These are phyloP conservation scores for Scylla paramamosain DNA, from an alignment of 1,140 invertebrate species.

Conservation along the genomic window DNA sequence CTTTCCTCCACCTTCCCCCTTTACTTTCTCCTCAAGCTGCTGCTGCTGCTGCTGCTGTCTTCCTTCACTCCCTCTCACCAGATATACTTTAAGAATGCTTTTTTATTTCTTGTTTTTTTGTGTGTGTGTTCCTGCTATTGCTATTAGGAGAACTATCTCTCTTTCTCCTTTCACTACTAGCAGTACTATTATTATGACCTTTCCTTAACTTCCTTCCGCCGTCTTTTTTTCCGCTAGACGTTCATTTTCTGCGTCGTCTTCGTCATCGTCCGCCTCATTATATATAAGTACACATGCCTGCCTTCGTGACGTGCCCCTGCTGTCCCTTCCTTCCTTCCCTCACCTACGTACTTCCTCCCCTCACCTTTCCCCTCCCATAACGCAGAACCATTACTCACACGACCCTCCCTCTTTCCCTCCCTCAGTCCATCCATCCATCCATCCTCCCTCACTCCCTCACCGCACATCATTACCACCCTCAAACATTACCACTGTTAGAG, in stretches of 20 bases:
- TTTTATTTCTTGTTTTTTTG: no score
- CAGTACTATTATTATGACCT: background rate
- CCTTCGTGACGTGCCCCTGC: background rate
- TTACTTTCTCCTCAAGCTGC: background rate
- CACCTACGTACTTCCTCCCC: background rate
- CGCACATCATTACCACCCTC: background rate
- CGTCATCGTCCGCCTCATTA: background rate
- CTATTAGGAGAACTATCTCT: no score
- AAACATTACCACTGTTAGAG: background rate
- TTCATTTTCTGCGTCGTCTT: background rate
- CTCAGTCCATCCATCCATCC: background rate
- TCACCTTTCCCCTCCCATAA: background rate
- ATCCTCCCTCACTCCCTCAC: background rate
- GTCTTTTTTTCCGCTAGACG: background rate
- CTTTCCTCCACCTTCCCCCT: background rate
- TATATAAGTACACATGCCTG: background rate
- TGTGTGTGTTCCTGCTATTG: no score
- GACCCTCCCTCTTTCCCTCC: background rate
- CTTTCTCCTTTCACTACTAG: background rate
- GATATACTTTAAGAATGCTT: no score
- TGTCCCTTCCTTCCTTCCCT: background rate
- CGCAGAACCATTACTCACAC: background rate
- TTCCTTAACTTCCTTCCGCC: background rate
- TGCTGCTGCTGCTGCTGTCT: background rate
- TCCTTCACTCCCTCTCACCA: no score